Evolutionary conservation across 2,113 vertebrate species (phyloP).

Genomic region (Psittacara wagleri): DNA sequence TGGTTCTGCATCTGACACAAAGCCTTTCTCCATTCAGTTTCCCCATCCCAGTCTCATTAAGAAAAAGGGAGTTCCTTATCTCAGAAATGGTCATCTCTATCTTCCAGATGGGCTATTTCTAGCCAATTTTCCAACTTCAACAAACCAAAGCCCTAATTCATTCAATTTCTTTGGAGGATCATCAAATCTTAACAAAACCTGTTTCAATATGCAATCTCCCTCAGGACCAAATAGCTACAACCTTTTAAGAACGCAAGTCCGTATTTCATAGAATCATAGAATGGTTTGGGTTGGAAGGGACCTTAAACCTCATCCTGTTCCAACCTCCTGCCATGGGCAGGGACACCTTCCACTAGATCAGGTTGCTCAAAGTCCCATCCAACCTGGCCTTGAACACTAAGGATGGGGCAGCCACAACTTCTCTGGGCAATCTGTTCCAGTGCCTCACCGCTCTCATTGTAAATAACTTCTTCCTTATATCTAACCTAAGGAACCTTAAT

Average conservation of each 20-base stretch:
- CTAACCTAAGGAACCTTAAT: not conserved
- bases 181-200: not conserved
- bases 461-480: not conserved
- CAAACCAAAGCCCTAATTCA: not conserved
- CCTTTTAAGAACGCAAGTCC: not conserved
- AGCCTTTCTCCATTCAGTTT: not conserved
- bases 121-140: not conserved
- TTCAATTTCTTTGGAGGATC: not conserved
- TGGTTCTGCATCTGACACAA: not conserved
- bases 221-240: constrained; percentile 14
- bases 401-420: not conserved
- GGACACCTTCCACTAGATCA: not conserved
- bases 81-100: not conserved
- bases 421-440: not conserved
- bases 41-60: not conserved
- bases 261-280: not conserved
- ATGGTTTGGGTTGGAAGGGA: not conserved
- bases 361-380: not conserved
- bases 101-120: not conserved
- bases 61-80: not conserved
- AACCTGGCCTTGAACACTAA: not conserved
- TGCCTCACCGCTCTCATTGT: not conserved
- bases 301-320: not conserved
- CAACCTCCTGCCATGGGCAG: not conserved
- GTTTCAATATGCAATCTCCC: not conserved